Conservation (phyloP, 2,797 vertebrate genomes). For the Squalus acanthias region DNA sequence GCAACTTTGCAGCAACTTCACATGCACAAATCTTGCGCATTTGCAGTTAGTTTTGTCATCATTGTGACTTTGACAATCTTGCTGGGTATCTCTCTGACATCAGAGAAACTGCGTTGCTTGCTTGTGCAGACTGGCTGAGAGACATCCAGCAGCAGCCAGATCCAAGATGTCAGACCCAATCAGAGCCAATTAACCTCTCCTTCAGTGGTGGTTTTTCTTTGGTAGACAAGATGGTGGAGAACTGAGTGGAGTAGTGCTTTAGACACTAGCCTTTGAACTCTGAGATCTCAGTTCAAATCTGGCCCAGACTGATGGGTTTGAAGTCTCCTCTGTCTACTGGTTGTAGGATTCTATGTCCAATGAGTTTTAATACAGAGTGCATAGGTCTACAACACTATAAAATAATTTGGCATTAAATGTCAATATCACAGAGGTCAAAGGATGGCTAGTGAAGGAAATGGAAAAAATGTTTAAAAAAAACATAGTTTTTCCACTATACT, state of each 20-base stretch:
- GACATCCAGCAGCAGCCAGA: background rate
- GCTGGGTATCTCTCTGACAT: background rate
- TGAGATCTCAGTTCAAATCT: background rate
- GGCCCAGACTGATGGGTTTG: background rate
- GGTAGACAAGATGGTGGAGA: background rate
- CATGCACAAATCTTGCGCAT: too few relatives aligned
- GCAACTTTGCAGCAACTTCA: too few relatives aligned
- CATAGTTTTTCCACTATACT: background rate
- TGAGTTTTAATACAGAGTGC: background rate
- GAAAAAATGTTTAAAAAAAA: background rate
- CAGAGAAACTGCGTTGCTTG: background rate
- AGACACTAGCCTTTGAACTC: background rate
- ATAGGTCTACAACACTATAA: background rate
- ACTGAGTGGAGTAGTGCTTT: background rate
- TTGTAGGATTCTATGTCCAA: background rate
- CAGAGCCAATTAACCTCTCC: background rate
- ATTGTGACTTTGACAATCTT: background rate
- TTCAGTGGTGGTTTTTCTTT: background rate
- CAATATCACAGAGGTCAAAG: background rate
- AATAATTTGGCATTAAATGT: background rate
- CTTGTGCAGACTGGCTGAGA: background rate
- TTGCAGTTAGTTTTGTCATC: background rate
- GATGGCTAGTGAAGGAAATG: background rate
- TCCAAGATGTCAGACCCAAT: background rate
- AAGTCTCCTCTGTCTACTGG: background rate